Percentiles rank a stretch among this genome's conserved stretches.
Conservation (phyloP, 2,113 vertebrate species). For the Halichoeres trimaculatus region DNA sequence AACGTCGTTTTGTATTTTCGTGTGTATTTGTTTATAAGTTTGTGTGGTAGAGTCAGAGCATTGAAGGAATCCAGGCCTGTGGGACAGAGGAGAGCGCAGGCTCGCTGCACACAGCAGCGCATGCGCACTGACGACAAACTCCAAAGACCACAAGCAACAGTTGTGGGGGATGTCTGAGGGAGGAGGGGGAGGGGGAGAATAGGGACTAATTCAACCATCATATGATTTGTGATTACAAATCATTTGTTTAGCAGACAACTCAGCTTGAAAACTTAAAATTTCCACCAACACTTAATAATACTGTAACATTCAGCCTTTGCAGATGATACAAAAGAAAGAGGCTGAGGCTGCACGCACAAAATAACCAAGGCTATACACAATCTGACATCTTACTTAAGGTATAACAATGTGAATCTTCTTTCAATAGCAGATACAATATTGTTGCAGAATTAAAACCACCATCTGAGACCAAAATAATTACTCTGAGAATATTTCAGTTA, state of each 20-base stretch:
- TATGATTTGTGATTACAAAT: conserved; percentile 19
- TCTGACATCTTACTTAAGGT: conserved; percentile 14
- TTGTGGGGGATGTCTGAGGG: conserved; percentile 5
- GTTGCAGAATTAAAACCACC: background rate
- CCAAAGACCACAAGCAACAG: conserved; percentile 51
- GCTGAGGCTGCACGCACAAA: background rate
- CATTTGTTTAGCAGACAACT: background rate
- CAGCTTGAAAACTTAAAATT: background rate
- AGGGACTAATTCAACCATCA: conserved; percentile 29
- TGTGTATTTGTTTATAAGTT: conserved; percentile 5
- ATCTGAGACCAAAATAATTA: background rate
- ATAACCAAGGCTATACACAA: background rate
- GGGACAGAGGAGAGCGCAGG: conserved; percentile 31
- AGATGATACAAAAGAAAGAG: no score
- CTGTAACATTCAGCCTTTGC: no score
- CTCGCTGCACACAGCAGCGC: conserved; percentile 41
- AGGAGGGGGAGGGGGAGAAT: background rate
- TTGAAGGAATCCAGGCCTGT: conserved; percentile 2
- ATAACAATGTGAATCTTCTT: background rate
- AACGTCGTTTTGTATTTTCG: background rate
- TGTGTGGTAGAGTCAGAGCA: conserved; percentile 14
- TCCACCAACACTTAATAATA: no score
- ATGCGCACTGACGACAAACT: conserved; percentile 67
- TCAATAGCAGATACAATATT: fast-evolving
- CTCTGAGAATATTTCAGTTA: background rate